Percentiles rank a stretch among this genome's conserved stretches.
Conservation (phyloP, 2,888 invertebrate species). For the Caenorhabditis sp. region DNA sequence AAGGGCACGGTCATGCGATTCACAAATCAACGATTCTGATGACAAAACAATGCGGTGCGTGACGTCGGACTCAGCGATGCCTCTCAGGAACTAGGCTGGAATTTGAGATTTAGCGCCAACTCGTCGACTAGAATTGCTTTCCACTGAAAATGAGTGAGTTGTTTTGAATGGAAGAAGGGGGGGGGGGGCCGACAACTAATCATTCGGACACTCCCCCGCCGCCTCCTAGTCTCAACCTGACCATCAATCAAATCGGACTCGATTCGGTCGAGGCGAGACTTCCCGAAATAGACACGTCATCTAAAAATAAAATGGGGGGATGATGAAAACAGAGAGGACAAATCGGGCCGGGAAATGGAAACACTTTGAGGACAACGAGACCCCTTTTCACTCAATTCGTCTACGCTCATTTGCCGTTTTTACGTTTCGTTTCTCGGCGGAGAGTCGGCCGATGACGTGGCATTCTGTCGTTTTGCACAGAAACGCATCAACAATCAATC, state of each 20-base stretch:
- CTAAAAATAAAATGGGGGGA: background rate
- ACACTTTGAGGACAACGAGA: background rate
- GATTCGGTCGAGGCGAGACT: background rate
- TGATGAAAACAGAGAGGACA: background rate
- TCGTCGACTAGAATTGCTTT: background rate
- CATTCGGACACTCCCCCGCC: no score
- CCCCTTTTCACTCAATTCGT: no score
- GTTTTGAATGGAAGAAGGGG: no score
- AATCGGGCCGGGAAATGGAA: background rate
- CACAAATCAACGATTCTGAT: slow-evolving; percentile 4
- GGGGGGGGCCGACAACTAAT: no score
- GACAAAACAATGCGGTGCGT: slow-evolving; percentile 4
- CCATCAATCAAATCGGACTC: background rate
- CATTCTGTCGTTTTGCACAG: no score
- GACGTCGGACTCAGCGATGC: slow-evolving; percentile 1
- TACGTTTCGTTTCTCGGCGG: no score
- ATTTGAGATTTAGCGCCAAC: background rate
- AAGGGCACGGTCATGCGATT: background rate
- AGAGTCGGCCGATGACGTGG: no score
- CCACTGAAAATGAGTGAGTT: background rate
- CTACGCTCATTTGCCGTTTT: no score
- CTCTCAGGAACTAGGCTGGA: slow-evolving; percentile 1
- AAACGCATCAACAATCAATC: no score
- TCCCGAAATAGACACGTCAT: background rate
- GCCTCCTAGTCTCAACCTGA: background rate